Evolutionary conservation across 53 echinoderm and acorn worm species (phyloP).

Genomic region (Patiria pectinifera): DNA sequence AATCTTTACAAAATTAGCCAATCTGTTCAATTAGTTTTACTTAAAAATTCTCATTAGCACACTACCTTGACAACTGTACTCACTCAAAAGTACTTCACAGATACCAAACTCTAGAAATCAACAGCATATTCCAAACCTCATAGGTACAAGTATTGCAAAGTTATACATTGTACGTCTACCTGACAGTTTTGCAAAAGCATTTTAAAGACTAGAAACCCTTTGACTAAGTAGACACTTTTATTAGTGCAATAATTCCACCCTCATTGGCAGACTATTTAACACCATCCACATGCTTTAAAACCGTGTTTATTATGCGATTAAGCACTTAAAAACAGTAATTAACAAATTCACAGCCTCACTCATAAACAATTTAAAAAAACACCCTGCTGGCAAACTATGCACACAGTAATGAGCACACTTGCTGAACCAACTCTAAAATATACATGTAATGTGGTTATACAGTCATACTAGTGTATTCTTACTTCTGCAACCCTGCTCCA

Average conservation of each 20-base stretch:
- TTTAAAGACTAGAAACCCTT: background rate
- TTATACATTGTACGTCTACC: too few relatives aligned
- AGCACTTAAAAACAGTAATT: too few relatives aligned
- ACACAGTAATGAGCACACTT: too few relatives aligned
- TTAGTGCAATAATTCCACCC: background rate
- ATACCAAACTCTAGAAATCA: background rate
- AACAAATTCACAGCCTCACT: too few relatives aligned
- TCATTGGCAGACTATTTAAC: background rate
- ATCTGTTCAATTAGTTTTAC: background rate
- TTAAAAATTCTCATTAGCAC: background rate
- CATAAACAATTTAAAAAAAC: too few relatives aligned
- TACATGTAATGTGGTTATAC: too few relatives aligned
- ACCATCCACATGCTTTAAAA: background rate
- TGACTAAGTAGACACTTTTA: background rate
- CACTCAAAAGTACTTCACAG: background rate
- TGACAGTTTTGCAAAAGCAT: background rate
- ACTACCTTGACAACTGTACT: background rate
- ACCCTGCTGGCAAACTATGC: too few relatives aligned
- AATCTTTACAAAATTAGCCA: background rate
- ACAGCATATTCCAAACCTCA: background rate
- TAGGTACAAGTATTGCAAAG: too few relatives aligned
- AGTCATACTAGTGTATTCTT: too few relatives aligned
- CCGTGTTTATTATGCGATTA: background rate
- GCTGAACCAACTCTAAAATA: too few relatives aligned
- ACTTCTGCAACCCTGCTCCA: too few relatives aligned